Base-by-base conservation (phyloP, 1,140 invertebrate genomes). In the Campoletis sonorensis region DNA sequence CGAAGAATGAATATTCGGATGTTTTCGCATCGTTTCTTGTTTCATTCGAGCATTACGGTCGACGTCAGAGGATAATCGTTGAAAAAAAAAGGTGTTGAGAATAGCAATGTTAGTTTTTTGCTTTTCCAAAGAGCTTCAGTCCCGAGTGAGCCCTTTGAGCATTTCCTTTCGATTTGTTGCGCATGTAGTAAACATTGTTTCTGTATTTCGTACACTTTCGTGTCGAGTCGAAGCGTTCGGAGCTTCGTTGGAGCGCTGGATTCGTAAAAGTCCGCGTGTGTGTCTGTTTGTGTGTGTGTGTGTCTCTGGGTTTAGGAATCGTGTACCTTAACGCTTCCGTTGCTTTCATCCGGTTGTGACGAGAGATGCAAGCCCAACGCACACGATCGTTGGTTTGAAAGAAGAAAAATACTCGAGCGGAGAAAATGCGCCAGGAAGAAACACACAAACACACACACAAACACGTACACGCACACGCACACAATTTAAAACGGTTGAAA, bases 311-410 rank as follows among this genome's bases (percentile, higher is more conserved):
- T 18, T 54, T 37, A 27, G 16, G 40, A 75, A 54, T 70, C 67
- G 30, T 33, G 67, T 70, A 70, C 75, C 51, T 77, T 77, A 61
- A 64, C 75, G 75, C 54, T 77, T 64, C 54, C 51, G 75, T 77
- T 61, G 51, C 75, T 77, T 77, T 64, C 30, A 70, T 70, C 54
- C 75, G 75, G 75, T 64, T 77, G 51, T 58, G 54, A 54, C 26
- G 67, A 70, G 67, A 70, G 61, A 64, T 64, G 61, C 23, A 68
- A 70, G 67, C 27, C 27, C 67, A n/a, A 70, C 67, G 67, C 67
- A 70, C 67, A 33, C 67, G 37, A n/a, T 58, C 49, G 72, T 58
- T 45, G 23, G 26, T n/a, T n/a, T 77, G 75, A 77, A 77, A 40
- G 75, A 77, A 77, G 72, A 54, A 75, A 75, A 77, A 77, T 77